Conservation (phyloP, 2,888 invertebrate species). For the Cataglyphis albicans region DNA sequence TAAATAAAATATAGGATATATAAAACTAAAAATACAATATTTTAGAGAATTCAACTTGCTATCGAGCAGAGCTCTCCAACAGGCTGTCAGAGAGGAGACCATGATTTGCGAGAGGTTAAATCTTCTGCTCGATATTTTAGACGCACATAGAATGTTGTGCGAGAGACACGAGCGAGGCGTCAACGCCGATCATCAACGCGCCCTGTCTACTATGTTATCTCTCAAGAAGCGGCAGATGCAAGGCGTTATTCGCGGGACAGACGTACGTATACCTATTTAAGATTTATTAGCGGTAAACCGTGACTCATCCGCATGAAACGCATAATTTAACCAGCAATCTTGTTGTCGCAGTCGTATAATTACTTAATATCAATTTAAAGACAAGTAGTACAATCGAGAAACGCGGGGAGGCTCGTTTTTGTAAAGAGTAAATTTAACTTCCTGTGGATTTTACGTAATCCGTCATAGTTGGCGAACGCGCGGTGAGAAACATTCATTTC, state of each 20-base stretch:
- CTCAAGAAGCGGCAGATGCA: slow-evolving; percentile 89
- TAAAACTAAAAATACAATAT: slow-evolving; percentile 51
- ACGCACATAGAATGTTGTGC: slow-evolving; percentile 88
- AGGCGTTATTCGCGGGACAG: slow-evolving; percentile 88
- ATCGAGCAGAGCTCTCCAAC: slow-evolving; percentile 87
- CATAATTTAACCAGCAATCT: slow-evolving; percentile 33
- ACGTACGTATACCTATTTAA: slow-evolving; percentile 83
- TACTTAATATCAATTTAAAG: not conserved
- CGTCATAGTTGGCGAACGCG: slow-evolving; percentile 17
- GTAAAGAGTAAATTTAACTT: slow-evolving; percentile 28
- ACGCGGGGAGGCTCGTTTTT: not conserved
- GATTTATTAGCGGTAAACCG: slow-evolving; percentile 10
- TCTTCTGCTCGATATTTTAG: slow-evolving; percentile 87
- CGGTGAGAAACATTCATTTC: not conserved
- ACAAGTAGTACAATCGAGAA: not conserved
- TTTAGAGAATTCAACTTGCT: slow-evolving; percentile 87
- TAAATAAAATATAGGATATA: not conserved
- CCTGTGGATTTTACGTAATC: slow-evolving; percentile 60
- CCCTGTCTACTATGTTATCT: slow-evolving; percentile 88
- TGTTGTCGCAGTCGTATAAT: slow-evolving; percentile 41
- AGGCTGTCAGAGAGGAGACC: slow-evolving; percentile 87
- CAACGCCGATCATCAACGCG: slow-evolving; percentile 88
- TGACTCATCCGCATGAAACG: not conserved
- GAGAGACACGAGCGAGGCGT: slow-evolving; percentile 89
- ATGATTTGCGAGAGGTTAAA: slow-evolving; percentile 87